Base-by-base conservation (phyloP, 2,113 vertebrate species). In the Anoplopoma fimbria region DNA sequence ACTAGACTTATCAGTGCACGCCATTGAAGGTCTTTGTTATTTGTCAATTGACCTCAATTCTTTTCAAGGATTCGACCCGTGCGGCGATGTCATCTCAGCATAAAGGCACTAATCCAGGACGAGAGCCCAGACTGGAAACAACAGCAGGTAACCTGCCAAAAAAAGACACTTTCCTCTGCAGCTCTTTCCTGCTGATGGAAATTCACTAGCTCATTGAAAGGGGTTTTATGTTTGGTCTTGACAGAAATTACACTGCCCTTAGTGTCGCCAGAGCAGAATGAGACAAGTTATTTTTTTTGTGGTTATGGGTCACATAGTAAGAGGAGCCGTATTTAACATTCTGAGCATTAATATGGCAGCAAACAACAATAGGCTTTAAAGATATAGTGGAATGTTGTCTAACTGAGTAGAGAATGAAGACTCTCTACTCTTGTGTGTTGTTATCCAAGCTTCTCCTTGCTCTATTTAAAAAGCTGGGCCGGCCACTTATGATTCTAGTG, bases 1-100 rank as follows among this genome's bases (percentile, higher is more conserved):
- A 91, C 90, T 21, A 33, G 60, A 68, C 85, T 84, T 91, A 93
- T 87, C 85, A 82, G 79, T 17, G 1, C 45, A 83, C 68, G 68
- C 62, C 75, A 86, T 19, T 69, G 4, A 82, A 47, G 25, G 6
- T 57, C 75, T 76, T 63, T 79, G 72, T 81, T 77, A 82, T 75
- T 77, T 60, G 68, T 88, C 81, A 82, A 72, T 77, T 82, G 85
- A 88, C 80, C 74, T 89, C 65, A n/a, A 68, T 84, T 84, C 62
- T 87, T 80, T 57, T 67, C 45, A 75, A 71, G 77, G 80, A 74
- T 81, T 82, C 69, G 81, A 89, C 77, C 78, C 61, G 38, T 45
- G 45, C 12, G 2, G 47, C 1, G 10, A 64, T 65, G 73, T 60
- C 67, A 67, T 61, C 33, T 10, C 53, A 49, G n/a, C 34, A 74